These are phyloP conservation scores for Rhegmatorhina hoffmannsi DNA, from an alignment of 2,113 vertebrate genomes.

Conservation along the genomic window DNA sequence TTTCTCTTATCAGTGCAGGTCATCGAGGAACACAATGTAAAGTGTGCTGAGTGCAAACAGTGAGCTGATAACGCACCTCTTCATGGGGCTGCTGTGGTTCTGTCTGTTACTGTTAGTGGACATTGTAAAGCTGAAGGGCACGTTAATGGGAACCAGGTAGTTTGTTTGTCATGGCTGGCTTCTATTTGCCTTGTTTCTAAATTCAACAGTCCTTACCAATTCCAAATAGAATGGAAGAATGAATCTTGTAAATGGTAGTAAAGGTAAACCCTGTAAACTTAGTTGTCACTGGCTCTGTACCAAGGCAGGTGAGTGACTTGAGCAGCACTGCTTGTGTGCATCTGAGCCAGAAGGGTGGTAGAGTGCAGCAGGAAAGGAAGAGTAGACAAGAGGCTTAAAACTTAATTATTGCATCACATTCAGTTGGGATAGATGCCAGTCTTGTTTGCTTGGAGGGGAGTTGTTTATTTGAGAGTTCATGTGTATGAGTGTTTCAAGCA, in stretches of 20 bases:
- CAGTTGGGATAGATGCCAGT: not conserved
- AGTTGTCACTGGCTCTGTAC: not conserved
- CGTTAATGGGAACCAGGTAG: not conserved
- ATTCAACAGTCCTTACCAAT: not conserved
- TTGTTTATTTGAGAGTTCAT: not conserved
- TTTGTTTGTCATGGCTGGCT: not conserved
- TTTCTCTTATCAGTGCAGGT: constrained; percentile 10
- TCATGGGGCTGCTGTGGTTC: not conserved
- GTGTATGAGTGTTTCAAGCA: not conserved
- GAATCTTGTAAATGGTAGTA: not conserved
- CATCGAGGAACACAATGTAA: constrained; percentile 14
- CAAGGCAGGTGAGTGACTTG: not conserved
- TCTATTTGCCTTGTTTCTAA: not conserved
- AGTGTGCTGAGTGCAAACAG: not conserved
- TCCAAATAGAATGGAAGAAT: not conserved
- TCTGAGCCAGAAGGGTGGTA: not conserved
- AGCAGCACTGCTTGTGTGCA: not conserved
- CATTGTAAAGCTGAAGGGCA: not conserved
- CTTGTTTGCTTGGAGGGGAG: not conserved
- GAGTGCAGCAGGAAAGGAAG: not conserved
- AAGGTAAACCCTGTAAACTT: not conserved
- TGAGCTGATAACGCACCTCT: not conserved
- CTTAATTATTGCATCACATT: not conserved
- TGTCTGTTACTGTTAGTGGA: not conserved
- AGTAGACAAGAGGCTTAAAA: not conserved